Evolutionary conservation across 1,140 invertebrate genomes (phyloP), one percentile per base, ranked within the genome.

Genomic region (Zaprionus taronus): DNA sequence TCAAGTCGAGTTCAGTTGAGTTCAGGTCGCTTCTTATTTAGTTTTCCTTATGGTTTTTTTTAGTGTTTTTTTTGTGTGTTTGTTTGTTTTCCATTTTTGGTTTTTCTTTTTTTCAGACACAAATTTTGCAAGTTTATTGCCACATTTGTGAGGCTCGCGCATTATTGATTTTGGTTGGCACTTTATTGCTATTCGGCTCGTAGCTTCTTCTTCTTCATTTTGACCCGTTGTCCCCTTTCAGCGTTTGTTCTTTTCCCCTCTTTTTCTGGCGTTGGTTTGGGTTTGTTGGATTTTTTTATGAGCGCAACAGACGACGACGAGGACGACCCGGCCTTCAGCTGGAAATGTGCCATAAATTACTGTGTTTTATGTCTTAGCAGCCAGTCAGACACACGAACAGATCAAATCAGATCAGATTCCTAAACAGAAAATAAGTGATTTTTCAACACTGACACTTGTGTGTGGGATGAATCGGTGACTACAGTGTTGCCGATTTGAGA

Each of bases 311-410:
- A 87, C 83, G 65, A 73, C 72, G 81, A 47, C 31, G 47, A 38
- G 1, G 31, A 41, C 38, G 44, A 51, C 20, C 47, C 62, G 66
- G 51, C 67, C 22, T 73, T 80, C 53, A 83, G 83, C 77, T 87
- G 80, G 76, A 87, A 86, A 86, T 86, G 83, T 87, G 83, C 80
- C 84, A 86, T 86, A 86, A 86, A 86, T 86, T 86, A 85, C 78
- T 71, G 77, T 87, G 80, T 82, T 86, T 86, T 89, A 83, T 86
- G 83, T 74, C 69, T 86, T 86, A 75, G 60, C 82, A 79, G 83
- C 47, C 77, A 76, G 41, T 63, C 58, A 67, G 62, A 66, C 66
- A 55, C 31, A 61, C 61, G 55, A 44, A 41, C 56, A 41, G n/a
- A 62, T 55, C 76, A 83, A 77, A 83, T 83, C 81, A 69, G 79